phyloP scores from a whole-genome alignment of 1,140 invertebrate genomes.

The Bombus fervidus region DNA sequence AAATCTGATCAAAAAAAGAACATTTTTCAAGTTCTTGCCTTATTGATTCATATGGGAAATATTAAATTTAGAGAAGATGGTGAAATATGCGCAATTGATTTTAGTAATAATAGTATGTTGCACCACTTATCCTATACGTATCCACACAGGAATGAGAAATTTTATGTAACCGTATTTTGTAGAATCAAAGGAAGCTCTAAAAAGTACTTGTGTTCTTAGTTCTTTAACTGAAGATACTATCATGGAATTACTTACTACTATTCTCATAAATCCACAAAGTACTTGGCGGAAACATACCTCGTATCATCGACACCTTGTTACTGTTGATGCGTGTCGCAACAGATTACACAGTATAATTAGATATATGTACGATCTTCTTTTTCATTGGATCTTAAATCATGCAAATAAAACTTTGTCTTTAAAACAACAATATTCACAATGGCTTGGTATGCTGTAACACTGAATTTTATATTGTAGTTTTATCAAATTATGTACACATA shows the following conservation, averaged over 20 bases:
- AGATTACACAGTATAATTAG: constrained; percentile 72
- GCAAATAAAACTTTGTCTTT: constrained; percentile 65
- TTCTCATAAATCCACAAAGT: constrained; percentile 48
- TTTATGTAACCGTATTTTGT: constrained; percentile 13
- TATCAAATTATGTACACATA: background rate
- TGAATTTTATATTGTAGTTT: background rate
- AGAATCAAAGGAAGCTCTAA: constrained; percentile 50
- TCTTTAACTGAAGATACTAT: constrained; percentile 26
- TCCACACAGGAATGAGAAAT: background rate
- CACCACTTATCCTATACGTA: constrained; percentile 21
- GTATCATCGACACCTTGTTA: constrained; percentile 63
- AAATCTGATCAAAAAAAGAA: constrained; percentile 74
- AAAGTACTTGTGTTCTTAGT: constrained; percentile 32
- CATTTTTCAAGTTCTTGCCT: constrained; percentile 83
- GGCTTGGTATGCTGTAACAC: constrained; percentile 65
- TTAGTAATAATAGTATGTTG: constrained; percentile 75
- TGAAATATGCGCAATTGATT: constrained; percentile 64
- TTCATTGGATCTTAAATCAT: constrained; percentile 67
- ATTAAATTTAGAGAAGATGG: constrained; percentile 71
- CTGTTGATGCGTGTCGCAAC: constrained; percentile 66
- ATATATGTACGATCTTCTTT: constrained; percentile 71
- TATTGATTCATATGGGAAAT: constrained; percentile 83
- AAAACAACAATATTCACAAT: constrained; percentile 56
- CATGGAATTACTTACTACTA: constrained; percentile 39
- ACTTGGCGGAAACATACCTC: constrained; percentile 3